A percentile compares a stretch with the other conserved stretches of the same genome.
phyloP scores from a whole-genome alignment of 1,140 invertebrate genomes.

The Neodiprion fabricii region DNA sequence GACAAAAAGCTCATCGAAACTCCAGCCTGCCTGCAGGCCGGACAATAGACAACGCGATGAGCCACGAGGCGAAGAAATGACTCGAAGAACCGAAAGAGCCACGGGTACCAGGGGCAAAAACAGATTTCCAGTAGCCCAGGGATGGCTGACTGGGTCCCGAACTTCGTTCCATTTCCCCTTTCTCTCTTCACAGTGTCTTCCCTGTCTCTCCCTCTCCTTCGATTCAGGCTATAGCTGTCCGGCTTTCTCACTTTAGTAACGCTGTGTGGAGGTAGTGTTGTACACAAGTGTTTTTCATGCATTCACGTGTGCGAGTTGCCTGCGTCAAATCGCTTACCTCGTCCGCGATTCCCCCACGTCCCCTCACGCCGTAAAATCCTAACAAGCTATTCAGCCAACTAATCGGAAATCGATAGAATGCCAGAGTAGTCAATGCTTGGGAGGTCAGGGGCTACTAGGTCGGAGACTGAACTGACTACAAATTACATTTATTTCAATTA shows the following conservation, averaged over 20 bases:
- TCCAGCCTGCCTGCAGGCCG: neutral
- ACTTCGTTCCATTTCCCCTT: neutral
- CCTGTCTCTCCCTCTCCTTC: too few species aligned
- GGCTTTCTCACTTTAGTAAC: too few species aligned
- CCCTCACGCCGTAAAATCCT: neutral
- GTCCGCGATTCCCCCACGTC: neutral
- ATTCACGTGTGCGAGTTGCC: neutral
- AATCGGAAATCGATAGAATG: conserved; percentile 2
- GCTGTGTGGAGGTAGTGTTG: too few species aligned
- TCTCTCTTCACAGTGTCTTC: neutral
- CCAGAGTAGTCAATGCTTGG: neutral
- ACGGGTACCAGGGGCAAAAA: neutral
- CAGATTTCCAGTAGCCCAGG: neutral
- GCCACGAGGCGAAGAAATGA: neutral
- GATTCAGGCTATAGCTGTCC: too few species aligned
- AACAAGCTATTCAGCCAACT: conserved; percentile 3
- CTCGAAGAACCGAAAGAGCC: neutral
- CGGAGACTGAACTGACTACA: too few species aligned
- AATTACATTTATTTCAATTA: too few species aligned
- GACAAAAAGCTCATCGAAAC: neutral
- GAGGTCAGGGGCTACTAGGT: too few species aligned
- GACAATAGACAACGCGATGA: neutral
- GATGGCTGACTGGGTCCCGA: neutral
- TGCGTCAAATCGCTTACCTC: conserved; percentile 1
- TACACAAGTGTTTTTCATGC: too few species aligned